These are phyloP conservation scores for Limanda limanda DNA, from an alignment of 2,113 vertebrate genomes.

Conservation along the genomic window DNA sequence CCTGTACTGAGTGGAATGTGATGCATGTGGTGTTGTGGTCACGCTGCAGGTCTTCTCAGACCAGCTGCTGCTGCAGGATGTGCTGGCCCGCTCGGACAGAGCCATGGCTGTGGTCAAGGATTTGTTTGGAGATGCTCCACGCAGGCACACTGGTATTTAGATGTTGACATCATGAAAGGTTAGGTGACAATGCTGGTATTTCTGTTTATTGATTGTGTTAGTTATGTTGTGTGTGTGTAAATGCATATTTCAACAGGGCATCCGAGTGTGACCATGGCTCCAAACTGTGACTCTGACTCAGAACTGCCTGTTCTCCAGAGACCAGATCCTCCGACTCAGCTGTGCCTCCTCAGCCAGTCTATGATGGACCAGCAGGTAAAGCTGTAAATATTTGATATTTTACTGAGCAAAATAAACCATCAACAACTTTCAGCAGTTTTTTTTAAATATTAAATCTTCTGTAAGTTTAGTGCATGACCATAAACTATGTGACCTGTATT, in stretches of 20 bases:
- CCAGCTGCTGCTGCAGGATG: constrained; percentile 88
- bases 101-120: constrained; percentile 87
- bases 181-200: neutral
- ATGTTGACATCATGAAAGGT: neutral
- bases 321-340: constrained; percentile 81
- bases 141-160: constrained; percentile 85
- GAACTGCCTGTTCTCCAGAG: constrained; percentile 80
- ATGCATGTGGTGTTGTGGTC: constrained; percentile 18
- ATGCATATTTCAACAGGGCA: constrained; percentile 82
- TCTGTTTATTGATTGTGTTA: neutral
- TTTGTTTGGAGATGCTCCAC: constrained; percentile 87
- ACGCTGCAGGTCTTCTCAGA: constrained; percentile 89
- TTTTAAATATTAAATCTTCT: neutral
- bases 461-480: neutral
- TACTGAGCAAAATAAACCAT: neutral
- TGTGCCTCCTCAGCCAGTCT: constrained; percentile 85
- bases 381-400: neutral
- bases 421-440: neutral
- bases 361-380: constrained; percentile 84
- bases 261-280: constrained; percentile 91
- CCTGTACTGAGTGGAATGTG: neutral
- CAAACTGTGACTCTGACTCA: constrained; percentile 81
- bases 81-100: constrained; percentile 87
- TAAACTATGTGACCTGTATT: neutral
- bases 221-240: neutral